Conservation (phyloP, 2,113 vertebrate species). For the Pogonocichla stellata region DNA sequence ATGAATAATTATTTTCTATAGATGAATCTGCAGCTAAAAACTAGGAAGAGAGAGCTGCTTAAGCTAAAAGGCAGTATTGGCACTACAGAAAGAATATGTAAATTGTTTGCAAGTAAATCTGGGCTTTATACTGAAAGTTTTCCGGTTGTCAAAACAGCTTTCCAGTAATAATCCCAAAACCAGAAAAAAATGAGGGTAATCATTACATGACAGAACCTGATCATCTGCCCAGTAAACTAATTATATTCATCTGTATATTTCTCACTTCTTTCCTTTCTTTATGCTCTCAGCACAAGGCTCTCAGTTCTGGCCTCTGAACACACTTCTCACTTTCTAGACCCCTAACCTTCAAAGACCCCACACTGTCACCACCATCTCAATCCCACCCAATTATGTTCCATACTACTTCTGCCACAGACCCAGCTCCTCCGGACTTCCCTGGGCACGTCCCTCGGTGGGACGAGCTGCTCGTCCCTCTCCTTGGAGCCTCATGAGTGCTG, state of each 20-base stretch:
- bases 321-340: background rate
- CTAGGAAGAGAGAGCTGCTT: background rate
- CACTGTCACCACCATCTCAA: background rate
- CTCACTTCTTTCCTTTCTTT: background rate
- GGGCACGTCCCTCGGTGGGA: background rate
- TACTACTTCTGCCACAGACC: background rate
- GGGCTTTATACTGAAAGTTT: background rate
- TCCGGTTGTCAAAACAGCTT: background rate
- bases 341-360: background rate
- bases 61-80: background rate
- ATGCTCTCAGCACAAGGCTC: background rate
- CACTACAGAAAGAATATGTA: background rate
- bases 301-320: background rate
- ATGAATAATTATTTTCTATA: background rate
- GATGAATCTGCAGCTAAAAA: background rate
- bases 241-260: background rate
- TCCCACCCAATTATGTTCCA: background rate
- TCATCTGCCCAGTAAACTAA: background rate
- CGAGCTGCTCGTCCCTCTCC: rapidly evolving
- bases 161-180: background rate
- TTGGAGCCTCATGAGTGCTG: rapidly evolving
- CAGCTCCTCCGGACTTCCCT: background rate
- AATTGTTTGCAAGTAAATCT: background rate
- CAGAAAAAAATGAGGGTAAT: background rate
- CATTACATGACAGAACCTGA: background rate